Evolutionary conservation across 2,113 vertebrate genomes (phyloP).

Genomic region (Malaclemys terrapin): DNA sequence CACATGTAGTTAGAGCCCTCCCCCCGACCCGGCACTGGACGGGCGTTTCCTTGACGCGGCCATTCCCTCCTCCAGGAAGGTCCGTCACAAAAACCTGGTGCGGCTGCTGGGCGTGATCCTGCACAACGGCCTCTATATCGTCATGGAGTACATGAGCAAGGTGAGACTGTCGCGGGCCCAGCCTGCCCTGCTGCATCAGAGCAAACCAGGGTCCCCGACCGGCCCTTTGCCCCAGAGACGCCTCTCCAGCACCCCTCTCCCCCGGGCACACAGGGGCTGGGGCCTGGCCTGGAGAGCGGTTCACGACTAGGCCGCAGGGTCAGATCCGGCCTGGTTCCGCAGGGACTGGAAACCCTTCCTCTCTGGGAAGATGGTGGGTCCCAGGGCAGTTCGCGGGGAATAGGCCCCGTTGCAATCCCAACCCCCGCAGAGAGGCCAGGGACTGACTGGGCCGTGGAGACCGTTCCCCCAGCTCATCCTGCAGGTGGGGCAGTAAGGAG

Average conservation of each 20-base stretch:
- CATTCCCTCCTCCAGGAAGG: slow-evolving; percentile 81
- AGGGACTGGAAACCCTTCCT: background rate
- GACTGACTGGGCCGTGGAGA: background rate
- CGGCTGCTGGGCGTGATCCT: slow-evolving; percentile 90
- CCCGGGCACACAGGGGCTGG: rapidly evolving
- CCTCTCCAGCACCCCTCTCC: background rate
- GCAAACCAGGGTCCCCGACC: background rate
- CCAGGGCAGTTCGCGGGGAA: background rate
- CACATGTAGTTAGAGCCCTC: too few species aligned
- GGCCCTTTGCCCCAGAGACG: background rate
- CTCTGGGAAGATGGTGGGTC: background rate
- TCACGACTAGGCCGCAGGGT: rapidly evolving
- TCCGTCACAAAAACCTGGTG: slow-evolving; percentile 92
- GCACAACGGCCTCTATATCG: slow-evolving; percentile 90
- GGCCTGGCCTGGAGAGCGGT: rapidly evolving
- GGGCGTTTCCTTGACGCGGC: rapidly evolving
- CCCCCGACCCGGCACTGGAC: background rate
- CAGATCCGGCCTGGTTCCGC: background rate
- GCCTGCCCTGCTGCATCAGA: background rate
- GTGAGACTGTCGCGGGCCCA: slow-evolving; percentile 60
- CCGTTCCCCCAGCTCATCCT: background rate
- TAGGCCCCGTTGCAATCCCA: background rate
- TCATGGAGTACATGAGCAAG: slow-evolving; percentile 96
- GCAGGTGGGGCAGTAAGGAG: background rate
- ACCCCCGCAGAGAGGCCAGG: background rate